Evolutionary conservation across 1,140 invertebrate genomes (phyloP).

Genomic region (Chlorops oryzae): DNA sequence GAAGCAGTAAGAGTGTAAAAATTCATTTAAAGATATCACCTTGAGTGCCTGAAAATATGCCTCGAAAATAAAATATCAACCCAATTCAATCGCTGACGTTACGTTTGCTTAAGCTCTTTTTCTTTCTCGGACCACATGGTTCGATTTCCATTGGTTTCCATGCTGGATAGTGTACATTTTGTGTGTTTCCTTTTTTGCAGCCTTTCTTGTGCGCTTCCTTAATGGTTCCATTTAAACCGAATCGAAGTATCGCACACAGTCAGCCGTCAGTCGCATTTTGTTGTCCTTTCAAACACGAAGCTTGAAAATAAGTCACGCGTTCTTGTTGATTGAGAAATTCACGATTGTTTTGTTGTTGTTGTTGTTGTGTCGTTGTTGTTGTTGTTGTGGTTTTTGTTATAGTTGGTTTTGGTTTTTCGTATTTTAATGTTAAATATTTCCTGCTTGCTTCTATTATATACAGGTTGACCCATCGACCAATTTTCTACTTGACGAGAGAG

Average conservation of each 20-base stretch:
- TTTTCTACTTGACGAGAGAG: neutral
- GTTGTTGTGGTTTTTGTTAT: constrained; percentile 1
- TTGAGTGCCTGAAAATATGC: too few species aligned
- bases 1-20: too few species aligned
- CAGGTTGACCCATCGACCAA: constrained; percentile 18
- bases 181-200: neutral
- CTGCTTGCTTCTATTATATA: neutral
- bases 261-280: neutral
- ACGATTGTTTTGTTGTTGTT: constrained; percentile 8
- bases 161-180: constrained; percentile 5
- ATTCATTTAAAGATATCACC: too few species aligned
- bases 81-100: too few species aligned
- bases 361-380: neutral
- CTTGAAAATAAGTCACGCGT: too few species aligned
- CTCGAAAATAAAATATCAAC: too few species aligned
- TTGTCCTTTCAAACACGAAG: too few species aligned
- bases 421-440: neutral
- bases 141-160: too few species aligned
- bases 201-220: neutral
- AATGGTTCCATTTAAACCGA: neutral
- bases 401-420: constrained; percentile 2
- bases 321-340: too few species aligned
- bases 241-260: neutral
- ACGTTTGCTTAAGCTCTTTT: too few species aligned
- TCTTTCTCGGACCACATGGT: too few species aligned